These are phyloP conservation scores for Motacilla alba DNA, from an alignment of 2,113 vertebrate species.

Conservation along the genomic window DNA sequence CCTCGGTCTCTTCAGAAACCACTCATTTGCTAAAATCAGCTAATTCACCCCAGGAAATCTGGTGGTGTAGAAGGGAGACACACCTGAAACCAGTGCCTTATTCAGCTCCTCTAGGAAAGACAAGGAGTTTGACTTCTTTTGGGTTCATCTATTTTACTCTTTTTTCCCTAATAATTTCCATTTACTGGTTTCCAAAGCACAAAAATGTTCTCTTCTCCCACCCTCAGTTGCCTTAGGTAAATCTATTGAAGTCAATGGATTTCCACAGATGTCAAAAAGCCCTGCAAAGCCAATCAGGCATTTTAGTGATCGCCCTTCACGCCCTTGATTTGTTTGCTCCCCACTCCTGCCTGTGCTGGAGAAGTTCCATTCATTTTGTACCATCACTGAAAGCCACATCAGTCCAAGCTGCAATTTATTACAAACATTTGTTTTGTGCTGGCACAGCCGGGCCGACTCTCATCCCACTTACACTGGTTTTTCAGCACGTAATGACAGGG, in stretches of 20 bases:
- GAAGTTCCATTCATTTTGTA: background rate
- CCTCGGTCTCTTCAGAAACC: background rate
- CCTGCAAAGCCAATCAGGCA: background rate
- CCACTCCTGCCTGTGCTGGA: background rate
- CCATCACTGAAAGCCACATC: background rate
- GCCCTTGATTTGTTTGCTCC: background rate
- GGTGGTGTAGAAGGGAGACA: background rate
- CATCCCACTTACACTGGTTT: background rate
- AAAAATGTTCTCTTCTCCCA: background rate
- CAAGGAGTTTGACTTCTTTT: background rate
- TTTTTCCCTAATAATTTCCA: background rate
- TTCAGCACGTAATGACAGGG: background rate
- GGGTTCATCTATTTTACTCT: background rate
- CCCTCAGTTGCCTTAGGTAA: background rate
- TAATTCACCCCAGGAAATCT: background rate
- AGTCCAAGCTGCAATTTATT: background rate
- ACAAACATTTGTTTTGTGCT: conserved; percentile 24
- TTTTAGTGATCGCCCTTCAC: background rate
- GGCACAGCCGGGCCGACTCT: background rate
- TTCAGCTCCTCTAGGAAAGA: background rate
- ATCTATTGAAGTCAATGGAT: background rate
- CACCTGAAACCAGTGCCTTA: background rate
- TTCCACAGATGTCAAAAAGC: background rate
- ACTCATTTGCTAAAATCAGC: background rate
- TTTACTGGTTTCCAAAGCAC: background rate